phyloP scores from a whole-genome alignment of 1,140 invertebrate genomes.

The Lanistes nyassanus region DNA sequence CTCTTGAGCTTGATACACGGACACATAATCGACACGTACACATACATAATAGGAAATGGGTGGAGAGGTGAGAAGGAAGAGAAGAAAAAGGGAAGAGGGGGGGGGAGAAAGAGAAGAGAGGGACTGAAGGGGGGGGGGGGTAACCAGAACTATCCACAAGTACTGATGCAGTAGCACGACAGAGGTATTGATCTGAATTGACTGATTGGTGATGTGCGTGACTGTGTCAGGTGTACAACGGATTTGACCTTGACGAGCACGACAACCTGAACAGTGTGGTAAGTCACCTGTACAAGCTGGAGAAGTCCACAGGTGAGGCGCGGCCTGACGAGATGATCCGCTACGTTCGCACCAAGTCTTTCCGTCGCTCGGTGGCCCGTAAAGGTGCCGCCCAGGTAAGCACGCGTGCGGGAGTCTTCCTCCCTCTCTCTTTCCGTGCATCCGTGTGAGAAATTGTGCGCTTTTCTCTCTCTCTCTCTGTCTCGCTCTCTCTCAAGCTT shows the following conservation, averaged over 20 bases:
- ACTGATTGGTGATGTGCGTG: too few species aligned
- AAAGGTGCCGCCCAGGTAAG: slow-evolving; percentile 40
- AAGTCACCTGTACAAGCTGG: slow-evolving; percentile 31
- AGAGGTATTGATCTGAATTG: too few species aligned
- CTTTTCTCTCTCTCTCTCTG: background rate
- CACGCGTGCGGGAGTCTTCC: background rate
- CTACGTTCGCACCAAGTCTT: slow-evolving; percentile 47
- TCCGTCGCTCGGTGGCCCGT: slow-evolving; percentile 41
- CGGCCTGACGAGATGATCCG: slow-evolving; percentile 40
- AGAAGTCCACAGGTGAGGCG: slow-evolving; percentile 39
- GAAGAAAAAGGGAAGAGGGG: too few species aligned
- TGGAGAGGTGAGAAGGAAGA: too few species aligned
- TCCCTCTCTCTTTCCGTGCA: background rate
- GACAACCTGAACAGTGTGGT: slow-evolving; percentile 31
- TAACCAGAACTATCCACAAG: too few species aligned
- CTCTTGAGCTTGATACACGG: too few species aligned
- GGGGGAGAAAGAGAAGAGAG: too few species aligned
- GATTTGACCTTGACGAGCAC: slow-evolving; percentile 44
- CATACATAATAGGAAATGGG: too few species aligned
- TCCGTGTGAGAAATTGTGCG: background rate
- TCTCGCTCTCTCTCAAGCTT: slow-evolving; percentile 9
- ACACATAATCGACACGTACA: too few species aligned
- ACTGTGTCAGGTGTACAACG: slow-evolving; percentile 29
- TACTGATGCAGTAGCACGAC: too few species aligned
- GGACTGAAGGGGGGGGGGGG: too few species aligned